A percentile compares a stretch with the other conserved stretches of the same genome.
Conservation (phyloP, 2,113 vertebrate genomes). For the Sphyrna mokarran region DNA sequence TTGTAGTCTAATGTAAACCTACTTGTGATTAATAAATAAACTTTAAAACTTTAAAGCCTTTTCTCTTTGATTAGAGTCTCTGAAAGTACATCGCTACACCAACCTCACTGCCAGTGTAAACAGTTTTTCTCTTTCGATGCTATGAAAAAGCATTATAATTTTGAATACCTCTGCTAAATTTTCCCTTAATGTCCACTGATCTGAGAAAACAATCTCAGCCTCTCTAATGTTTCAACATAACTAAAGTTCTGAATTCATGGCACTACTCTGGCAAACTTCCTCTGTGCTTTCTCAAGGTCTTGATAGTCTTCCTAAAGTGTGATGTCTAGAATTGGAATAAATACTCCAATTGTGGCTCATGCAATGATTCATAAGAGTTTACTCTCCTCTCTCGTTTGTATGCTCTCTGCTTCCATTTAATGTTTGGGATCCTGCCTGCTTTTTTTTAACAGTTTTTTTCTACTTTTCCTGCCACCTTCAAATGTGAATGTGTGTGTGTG, state of each 20-base stretch:
- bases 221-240: neutral
- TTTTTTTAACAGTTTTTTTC: neutral
- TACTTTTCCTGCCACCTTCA: neutral
- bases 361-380: neutral
- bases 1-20: too few relatives aligned
- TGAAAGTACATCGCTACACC: too few relatives aligned
- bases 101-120: neutral
- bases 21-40: too few relatives aligned
- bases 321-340: neutral
- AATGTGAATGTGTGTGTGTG: neutral
- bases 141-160: neutral
- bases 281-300: neutral
- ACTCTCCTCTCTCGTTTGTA: neutral
- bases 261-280: neutral
- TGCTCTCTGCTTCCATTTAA: neutral
- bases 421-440: neutral
- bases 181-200: neutral
- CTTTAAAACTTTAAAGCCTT: too few relatives aligned
- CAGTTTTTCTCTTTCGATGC: neutral
- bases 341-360: neutral
- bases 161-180: neutral
- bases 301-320: neutral
- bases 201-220: neutral
- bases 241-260: neutral
- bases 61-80: too few relatives aligned